Percentiles rank a stretch among this genome's conserved stretches.
These are phyloP conservation scores for Epizoanthus fatuus DNA, from an alignment of 92 coral and sea anemone genomes.

Conservation along the genomic window DNA sequence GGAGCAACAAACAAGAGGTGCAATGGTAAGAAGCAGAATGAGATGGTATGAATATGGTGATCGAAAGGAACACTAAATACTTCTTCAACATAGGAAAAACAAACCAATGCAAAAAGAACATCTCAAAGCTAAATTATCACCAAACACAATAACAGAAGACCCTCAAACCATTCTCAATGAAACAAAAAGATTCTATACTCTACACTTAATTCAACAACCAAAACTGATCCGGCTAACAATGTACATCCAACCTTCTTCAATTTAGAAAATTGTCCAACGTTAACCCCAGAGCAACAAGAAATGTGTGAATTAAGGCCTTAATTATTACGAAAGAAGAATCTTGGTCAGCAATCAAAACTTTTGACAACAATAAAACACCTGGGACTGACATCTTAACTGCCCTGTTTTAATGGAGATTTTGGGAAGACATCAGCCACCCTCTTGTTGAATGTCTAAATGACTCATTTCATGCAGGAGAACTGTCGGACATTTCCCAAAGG, in stretches of 20 bases:
- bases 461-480: slow-evolving; percentile 19
- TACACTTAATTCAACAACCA: slow-evolving; percentile 28
- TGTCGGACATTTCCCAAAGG: slow-evolving; percentile 16
- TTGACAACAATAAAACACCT: slow-evolving; percentile 2
- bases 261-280: background rate
- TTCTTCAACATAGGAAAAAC: slow-evolving; percentile 42
- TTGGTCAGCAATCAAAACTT: background rate
- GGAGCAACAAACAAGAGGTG: slow-evolving; percentile 34
- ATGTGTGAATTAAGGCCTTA: background rate
- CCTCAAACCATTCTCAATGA: slow-evolving; percentile 21
- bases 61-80: slow-evolving; percentile 44
- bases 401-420: background rate
- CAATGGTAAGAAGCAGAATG: slow-evolving; percentile 45
- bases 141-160: slow-evolving; percentile 20
- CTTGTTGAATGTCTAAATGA: slow-evolving; percentile 41
- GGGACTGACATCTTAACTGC: slow-evolving; percentile 8
- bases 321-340: background rate
- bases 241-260: background rate
- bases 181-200: slow-evolving; percentile 24
- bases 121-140: slow-evolving; percentile 31
- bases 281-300: slow-evolving; percentile 1
- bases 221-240: background rate
- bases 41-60: too few relatives aligned
- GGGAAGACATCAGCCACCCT: slow-evolving; percentile 30
- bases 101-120: slow-evolving; percentile 41